Evolutionary conservation across 2,797 vertebrate genomes (phyloP), one percentile per base, ranked within the genome.

Genomic region (Peromyscus attwateri): DNA sequence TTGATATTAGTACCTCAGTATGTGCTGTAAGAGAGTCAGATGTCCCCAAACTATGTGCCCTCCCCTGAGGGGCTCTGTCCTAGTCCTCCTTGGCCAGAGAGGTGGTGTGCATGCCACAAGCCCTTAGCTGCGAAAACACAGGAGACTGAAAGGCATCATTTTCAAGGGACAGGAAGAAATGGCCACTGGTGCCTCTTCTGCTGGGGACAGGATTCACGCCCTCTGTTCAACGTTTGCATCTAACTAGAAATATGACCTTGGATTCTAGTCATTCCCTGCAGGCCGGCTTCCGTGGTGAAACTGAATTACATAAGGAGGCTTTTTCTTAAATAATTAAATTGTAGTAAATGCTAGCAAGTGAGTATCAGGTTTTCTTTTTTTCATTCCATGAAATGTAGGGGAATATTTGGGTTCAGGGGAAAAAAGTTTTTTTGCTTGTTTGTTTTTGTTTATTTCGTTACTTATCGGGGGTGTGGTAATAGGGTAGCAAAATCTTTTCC

Each of bases 1-100:
- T 98, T 98, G 97, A 98, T 98, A 98, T 97, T 97, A 97, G 98
- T 98, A 96, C 96, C 97, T 98, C 97, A 97, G 97, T 98, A 92
- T 95, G 97, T 60, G 25, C 94, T 92, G 94, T 81, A 92, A 97
- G 95, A 94, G 89, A 95, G 96, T 98, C 98, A 98, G 98, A 98
- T 98, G 98, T 97, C 98, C 98, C 96, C 97, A 96, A 97, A 98
- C 94, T 96, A 94, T 57, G 93, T 90, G 95, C 89, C 79, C 95
- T 97, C 95, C 97, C 97, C 93, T 8, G 62, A 96, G 96, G 97
- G 94, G 79, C 90, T 93, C 70, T 46, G 88, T 87, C 95, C 95
- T 2, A 14, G 90, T 92, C 95, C 87, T 87, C 71, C 91, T 90
- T 94, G 92, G 91, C 97, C 79, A 73, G 76, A 93, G 85, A 91